phyloP scores from a whole-genome alignment of 2,113 vertebrate genomes.

The Rhynchomys soricoides region DNA sequence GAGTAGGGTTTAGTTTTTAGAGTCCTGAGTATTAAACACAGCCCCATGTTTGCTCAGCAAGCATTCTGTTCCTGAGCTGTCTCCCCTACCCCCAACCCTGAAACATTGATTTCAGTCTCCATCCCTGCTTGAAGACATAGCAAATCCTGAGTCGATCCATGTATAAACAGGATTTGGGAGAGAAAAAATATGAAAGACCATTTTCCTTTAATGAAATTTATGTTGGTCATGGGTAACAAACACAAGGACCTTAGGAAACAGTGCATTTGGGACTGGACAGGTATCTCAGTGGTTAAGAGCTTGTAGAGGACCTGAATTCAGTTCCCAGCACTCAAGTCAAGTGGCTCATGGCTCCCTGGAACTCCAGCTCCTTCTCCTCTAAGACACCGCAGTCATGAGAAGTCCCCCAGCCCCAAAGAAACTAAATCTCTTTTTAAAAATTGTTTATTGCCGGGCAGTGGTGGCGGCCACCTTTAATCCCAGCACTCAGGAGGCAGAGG shows the following conservation, averaged over 20 bases:
- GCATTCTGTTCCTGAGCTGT: background rate
- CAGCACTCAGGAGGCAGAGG: too few species aligned
- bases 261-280: background rate
- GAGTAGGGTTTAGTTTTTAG: background rate
- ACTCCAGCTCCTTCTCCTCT: background rate
- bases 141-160: background rate
- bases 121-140: background rate
- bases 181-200: background rate
- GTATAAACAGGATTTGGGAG: background rate
- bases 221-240: background rate
- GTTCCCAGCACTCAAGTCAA: background rate
- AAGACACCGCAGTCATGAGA: background rate
- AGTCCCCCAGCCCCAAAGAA: background rate
- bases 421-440: background rate
- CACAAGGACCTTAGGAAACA: background rate
- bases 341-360: background rate
- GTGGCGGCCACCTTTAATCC: too few species aligned
- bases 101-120: background rate
- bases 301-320: background rate
- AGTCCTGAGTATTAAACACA: background rate
- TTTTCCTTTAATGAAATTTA: slow-evolving; percentile 10
- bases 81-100: too few species aligned
- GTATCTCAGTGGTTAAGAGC: too few species aligned
- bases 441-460: too few species aligned
- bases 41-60: background rate